Evolutionary conservation across 2,888 invertebrate species (phyloP).

Genomic region (Melangyna quadrimaculata): DNA sequence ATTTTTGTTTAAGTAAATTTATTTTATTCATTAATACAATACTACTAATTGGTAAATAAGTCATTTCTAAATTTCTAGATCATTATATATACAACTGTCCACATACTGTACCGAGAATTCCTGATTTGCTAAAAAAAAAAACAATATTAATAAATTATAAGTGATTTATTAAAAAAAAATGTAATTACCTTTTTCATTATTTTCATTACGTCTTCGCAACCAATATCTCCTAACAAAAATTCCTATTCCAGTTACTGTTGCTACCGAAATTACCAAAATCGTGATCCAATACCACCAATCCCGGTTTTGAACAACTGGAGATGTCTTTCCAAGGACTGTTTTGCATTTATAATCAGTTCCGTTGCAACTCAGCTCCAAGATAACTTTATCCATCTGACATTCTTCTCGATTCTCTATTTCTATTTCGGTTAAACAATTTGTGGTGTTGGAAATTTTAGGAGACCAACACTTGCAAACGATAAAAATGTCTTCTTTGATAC

Average conservation of each 20-base stretch:
- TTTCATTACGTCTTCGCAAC: neutral
- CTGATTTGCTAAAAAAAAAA: neutral
- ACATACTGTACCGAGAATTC: constrained; percentile 19
- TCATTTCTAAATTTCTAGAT: neutral
- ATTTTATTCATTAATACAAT: neutral
- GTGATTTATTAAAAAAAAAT: neutral
- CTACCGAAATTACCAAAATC: neutral
- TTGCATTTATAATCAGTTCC: constrained; percentile 28
- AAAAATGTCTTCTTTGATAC: neutral
- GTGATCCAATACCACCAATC: constrained; percentile 7
- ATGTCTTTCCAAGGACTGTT: neutral
- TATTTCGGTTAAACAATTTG: neutral
- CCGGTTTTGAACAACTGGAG: neutral
- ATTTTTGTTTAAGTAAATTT: no score
- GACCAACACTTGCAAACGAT: constrained; percentile 39
- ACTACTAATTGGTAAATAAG: neutral
- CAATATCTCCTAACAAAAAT: neutral
- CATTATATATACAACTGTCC: neutral
- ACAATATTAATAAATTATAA: neutral
- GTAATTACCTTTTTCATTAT: neutral
- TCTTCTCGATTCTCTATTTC: neutral
- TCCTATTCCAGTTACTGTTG: neutral
- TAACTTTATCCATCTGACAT: neutral
- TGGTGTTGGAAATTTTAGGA: neutral
- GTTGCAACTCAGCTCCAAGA: constrained; percentile 24